A percentile compares a stretch with the other conserved stretches of the same genome.
These are phyloP conservation scores for Trachelipus rathkii DNA, from an alignment of 1,140 invertebrate genomes.

Conservation along the genomic window DNA sequence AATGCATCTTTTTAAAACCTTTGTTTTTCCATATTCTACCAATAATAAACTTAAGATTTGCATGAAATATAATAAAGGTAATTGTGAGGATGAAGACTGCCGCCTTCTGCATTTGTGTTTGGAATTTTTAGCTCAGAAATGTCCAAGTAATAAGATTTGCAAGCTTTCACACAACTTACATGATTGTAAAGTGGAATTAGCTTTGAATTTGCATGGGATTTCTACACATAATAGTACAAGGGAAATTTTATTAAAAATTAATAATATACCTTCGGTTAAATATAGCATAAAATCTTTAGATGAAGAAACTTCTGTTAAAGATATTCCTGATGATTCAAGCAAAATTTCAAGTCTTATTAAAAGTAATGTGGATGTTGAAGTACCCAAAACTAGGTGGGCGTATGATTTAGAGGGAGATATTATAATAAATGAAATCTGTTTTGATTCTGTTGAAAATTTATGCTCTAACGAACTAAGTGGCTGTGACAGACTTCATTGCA, in stretches of 20 bases:
- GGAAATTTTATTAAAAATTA: too few species aligned
- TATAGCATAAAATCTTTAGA: too few species aligned
- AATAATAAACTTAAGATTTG: too few species aligned
- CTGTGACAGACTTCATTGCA: constrained; percentile 7
- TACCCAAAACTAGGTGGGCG: neutral
- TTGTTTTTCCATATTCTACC: too few species aligned
- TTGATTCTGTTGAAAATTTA: neutral
- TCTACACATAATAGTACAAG: too few species aligned
- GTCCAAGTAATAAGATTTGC: neutral
- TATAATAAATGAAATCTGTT: constrained; percentile 6
- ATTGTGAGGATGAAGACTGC: neutral
- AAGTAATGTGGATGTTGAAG: neutral
- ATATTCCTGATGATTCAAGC: neutral
- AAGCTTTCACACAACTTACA: too few species aligned
- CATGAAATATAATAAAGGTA: neutral
- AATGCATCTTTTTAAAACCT: too few species aligned
- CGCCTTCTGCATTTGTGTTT: neutral
- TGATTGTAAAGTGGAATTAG: too few species aligned
- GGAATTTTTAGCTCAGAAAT: neutral
- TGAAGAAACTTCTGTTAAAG: too few species aligned
- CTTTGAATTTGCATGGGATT: too few species aligned
- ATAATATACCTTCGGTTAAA: too few species aligned
- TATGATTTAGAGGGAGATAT: neutral
- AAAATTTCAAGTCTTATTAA: too few species aligned
- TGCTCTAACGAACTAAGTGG: neutral